A percentile compares a stretch with the other conserved stretches of the same genome.
These are phyloP conservation scores for Heterodera schachtii DNA, from an alignment of 1,140 invertebrate species.

Conservation along the genomic window DNA sequence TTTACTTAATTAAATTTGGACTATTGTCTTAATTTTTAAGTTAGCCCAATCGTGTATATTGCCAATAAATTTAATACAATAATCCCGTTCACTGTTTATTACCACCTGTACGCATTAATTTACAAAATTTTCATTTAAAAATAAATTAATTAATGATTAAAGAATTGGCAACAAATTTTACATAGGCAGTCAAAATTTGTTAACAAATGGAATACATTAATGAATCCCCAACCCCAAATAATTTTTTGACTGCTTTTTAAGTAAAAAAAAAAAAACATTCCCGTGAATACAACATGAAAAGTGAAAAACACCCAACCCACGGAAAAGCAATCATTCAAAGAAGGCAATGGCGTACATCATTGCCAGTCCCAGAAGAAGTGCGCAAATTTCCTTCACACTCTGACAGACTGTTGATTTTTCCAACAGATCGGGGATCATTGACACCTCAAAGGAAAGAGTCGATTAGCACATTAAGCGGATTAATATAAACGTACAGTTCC, in stretches of 20 bases:
- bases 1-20: too few relatives aligned
- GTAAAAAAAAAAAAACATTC: neutral
- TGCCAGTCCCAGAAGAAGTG: slow-evolving; percentile 54
- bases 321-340: slow-evolving; percentile 44
- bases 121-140: neutral
- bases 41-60: too few relatives aligned
- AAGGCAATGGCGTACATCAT: slow-evolving; percentile 64
- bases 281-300: neutral
- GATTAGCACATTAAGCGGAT: neutral
- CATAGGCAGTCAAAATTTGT: neutral
- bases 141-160: neutral
- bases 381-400: slow-evolving; percentile 56
- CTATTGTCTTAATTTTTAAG: too few relatives aligned
- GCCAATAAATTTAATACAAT: too few relatives aligned
- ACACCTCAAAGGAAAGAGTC: slow-evolving; percentile 62
- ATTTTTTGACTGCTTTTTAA: slow-evolving; percentile 1
- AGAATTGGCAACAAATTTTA: neutral
- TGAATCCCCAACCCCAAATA: too few relatives aligned
- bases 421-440: slow-evolving; percentile 89
- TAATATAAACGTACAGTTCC: slow-evolving; percentile 76
- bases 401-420: slow-evolving; percentile 57
- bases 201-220: neutral
- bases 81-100: too few relatives aligned
- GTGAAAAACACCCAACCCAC: neutral
- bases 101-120: too few relatives aligned